These are phyloP conservation scores for Planiliza haematocheilus DNA, from an alignment of 2,113 vertebrate species.

Conservation along the genomic window DNA sequence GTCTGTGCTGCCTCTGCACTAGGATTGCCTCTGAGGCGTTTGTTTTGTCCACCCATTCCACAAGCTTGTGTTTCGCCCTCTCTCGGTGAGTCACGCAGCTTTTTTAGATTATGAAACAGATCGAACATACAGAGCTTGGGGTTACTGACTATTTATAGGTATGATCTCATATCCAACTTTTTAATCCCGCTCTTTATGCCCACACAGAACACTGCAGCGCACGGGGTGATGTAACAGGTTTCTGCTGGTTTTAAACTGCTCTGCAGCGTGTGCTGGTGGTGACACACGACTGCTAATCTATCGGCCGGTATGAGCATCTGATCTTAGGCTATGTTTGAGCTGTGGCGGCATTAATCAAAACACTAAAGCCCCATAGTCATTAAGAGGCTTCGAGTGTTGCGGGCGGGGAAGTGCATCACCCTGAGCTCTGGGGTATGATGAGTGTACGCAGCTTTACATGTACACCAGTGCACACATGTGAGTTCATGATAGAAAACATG, in stretches of 20 bases:
- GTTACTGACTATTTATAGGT: conserved; percentile 71
- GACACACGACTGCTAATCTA: conserved; percentile 53
- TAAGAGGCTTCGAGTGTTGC: conserved; percentile 32
- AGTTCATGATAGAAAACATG: conserved; percentile 18
- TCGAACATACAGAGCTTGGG: conserved; percentile 59
- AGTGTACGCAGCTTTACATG: not conserved
- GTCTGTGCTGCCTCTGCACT: not conserved
- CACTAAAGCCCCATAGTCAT: conserved; percentile 38
- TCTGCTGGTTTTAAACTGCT: conserved; percentile 21
- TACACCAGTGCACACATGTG: not conserved
- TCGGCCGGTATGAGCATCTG: conserved; percentile 39
- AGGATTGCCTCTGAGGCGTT: conserved; percentile 7
- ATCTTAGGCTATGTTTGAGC: conserved; percentile 33
- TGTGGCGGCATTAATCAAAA: conserved; percentile 45
- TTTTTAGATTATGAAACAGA: conserved; percentile 74
- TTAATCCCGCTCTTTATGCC: conserved; percentile 74
- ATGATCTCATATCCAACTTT: conserved; percentile 74
- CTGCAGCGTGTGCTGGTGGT: conserved; percentile 50
- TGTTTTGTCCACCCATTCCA: conserved; percentile 13
- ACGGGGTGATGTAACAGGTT: conserved; percentile 72
- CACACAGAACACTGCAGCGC: conserved; percentile 43
- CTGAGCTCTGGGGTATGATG: conserved; percentile 3
- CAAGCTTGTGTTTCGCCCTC: conserved; percentile 30
- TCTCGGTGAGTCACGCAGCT: conserved; percentile 63
- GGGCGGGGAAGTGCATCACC: conserved; percentile 28